A percentile compares a stretch with the other conserved stretches of the same genome.
Evolutionary conservation across 2,888 invertebrate genomes (phyloP).

Genomic region (Caenorhabditis sp.): DNA sequence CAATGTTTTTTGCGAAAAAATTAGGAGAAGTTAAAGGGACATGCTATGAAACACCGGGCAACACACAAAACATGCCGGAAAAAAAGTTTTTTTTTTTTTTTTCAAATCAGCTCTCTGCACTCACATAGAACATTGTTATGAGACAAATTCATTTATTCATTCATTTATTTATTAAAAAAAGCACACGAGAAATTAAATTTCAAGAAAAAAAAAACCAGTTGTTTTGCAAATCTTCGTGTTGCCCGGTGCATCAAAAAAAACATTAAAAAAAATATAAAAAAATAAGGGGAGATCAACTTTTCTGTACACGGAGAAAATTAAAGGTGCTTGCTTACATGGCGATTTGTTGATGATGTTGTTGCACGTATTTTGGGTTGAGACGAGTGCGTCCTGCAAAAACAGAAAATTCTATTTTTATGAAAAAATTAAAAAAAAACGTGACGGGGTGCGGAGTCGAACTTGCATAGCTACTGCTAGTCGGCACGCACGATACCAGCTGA

Average conservation of each 20-base stretch:
- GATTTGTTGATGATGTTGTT: conserved; percentile 43
- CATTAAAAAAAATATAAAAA: too few species aligned
- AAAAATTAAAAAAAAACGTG: too few species aligned
- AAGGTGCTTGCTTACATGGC: conserved; percentile 44
- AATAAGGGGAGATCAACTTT: conserved; percentile 19
- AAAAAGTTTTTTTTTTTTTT: too few species aligned
- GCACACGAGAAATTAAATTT: conserved; percentile 2
- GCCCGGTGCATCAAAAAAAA: conserved; percentile 25
- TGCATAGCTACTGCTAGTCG: too few species aligned
- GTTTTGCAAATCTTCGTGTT: conserved; percentile 12
- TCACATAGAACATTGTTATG: too few species aligned
- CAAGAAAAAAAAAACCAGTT: neutral
- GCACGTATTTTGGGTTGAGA: conserved; percentile 42
- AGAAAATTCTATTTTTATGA: too few species aligned
- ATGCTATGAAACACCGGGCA: conserved; percentile 28
- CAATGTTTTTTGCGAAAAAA: neutral
- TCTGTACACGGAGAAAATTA: neutral
- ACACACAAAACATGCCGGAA: conserved; percentile 9
- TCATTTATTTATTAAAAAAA: conserved; percentile 13
- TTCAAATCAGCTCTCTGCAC: too few species aligned
- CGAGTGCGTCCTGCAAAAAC: conserved; percentile 5
- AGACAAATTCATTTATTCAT: neutral
- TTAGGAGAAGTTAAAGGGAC: neutral
- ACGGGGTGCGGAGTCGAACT: too few species aligned
- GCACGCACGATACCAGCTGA: too few species aligned